Percentiles rank a stretch among this genome's conserved stretches.
Evolutionary conservation across 1,140 invertebrate genomes (phyloP).

Genomic region (Nylanderia fulva): DNA sequence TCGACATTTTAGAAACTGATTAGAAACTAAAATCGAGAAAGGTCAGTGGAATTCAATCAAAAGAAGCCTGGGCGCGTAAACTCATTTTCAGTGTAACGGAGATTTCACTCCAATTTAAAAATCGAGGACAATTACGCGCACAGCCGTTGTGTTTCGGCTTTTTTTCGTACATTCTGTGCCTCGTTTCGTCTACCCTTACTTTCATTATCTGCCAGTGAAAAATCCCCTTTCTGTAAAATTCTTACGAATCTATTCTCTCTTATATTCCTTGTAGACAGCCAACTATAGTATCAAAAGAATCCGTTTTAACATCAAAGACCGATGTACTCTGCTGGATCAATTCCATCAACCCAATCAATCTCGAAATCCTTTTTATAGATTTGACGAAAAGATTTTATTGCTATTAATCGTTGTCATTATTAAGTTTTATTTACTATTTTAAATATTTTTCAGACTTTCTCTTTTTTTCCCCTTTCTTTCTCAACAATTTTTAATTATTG

Average conservation of each 20-base stretch:
- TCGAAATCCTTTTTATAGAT: constrained; percentile 18
- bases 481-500: not conserved
- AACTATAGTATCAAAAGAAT: constrained; percentile 22
- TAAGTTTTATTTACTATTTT: not conserved
- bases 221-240: constrained; percentile 24
- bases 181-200: not conserved
- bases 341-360: constrained; percentile 12
- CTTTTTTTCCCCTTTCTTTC: not conserved
- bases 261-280: constrained; percentile 12
- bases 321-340: constrained; percentile 22
- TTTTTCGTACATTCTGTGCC: not conserved
- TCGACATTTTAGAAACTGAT: not conserved
- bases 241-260: not conserved
- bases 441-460: not conserved
- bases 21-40: constrained; percentile 19
- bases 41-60: constrained; percentile 45
- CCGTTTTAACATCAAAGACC: constrained; percentile 47
- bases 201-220: constrained; percentile 27
- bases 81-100: constrained; percentile 27
- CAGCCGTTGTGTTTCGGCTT: not conserved
- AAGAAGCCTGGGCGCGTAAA: constrained; percentile 21
- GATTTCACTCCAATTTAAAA: constrained; percentile 43
- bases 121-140: constrained; percentile 42
- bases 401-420: not conserved
- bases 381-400: not conserved